Conservation (phyloP, 1,140 invertebrate genomes). For the Heliothis subflexa region DNA sequence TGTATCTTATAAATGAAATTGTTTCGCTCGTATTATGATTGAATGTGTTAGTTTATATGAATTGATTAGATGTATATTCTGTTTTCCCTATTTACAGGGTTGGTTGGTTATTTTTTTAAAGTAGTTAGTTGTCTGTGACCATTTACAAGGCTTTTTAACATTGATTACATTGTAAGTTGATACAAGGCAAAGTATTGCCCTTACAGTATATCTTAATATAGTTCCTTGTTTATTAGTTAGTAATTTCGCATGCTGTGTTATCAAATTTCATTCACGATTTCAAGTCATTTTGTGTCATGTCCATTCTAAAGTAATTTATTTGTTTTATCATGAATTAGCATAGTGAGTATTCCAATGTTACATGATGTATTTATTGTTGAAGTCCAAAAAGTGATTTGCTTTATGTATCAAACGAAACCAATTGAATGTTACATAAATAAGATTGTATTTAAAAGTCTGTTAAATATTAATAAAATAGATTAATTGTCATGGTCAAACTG, state of each 20-base stretch:
- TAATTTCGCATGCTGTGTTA: slow-evolving; percentile 64
- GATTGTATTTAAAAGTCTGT: slow-evolving; percentile 84
- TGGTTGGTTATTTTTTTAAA: slow-evolving; percentile 34
- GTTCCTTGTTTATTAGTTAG: slow-evolving; percentile 59
- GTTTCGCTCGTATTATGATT: slow-evolving; percentile 41
- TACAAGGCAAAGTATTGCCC: slow-evolving; percentile 45
- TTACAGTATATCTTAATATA: slow-evolving; percentile 49
- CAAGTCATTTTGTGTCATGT: slow-evolving; percentile 77
- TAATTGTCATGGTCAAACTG: slow-evolving; percentile 64
- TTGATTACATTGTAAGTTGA: slow-evolving; percentile 43
- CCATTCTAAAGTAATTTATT: slow-evolving; percentile 65
- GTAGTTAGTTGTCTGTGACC: slow-evolving; percentile 14
- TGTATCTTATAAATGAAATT: slow-evolving; percentile 48
- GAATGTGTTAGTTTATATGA: slow-evolving; percentile 29
- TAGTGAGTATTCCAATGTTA: slow-evolving; percentile 77
- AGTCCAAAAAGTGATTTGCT: slow-evolving; percentile 72
- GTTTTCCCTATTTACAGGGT: slow-evolving; percentile 39
- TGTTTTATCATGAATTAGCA: slow-evolving; percentile 64
- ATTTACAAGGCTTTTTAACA: slow-evolving; percentile 23
- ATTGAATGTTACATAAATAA: slow-evolving; percentile 77
- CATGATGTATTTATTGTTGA: slow-evolving; percentile 80
- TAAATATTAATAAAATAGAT: slow-evolving; percentile 75
- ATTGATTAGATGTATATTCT: slow-evolving; percentile 40
- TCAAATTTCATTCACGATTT: slow-evolving; percentile 53
- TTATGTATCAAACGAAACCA: slow-evolving; percentile 70